Percentiles rank a stretch among this genome's conserved stretches.
Evolutionary conservation across 2,797 vertebrate species (phyloP).

Genomic region (Chelmon rostratus): DNA sequence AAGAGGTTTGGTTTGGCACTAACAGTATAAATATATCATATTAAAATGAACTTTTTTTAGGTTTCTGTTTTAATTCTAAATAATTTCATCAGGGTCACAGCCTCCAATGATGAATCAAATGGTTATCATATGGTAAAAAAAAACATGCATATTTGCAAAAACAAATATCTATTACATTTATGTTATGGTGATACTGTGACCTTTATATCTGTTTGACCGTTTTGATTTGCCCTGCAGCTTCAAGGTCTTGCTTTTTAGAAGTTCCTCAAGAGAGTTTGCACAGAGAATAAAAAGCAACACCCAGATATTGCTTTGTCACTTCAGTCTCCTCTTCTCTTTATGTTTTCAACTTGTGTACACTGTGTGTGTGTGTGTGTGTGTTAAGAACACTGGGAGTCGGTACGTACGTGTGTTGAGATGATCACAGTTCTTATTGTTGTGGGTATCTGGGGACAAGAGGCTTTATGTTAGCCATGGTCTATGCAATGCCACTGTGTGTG

Average conservation of each 20-base stretch:
- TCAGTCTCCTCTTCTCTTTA: constrained; percentile 29
- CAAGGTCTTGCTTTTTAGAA: background rate
- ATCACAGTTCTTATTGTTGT: constrained; percentile 79
- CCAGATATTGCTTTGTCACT: constrained; percentile 41
- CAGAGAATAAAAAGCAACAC: constrained; percentile 16
- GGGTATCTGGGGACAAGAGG: constrained; percentile 75
- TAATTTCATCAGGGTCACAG: background rate
- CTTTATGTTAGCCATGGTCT: constrained; percentile 74
- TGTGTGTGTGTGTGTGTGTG: constrained; percentile 30
- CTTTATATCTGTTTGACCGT: constrained; percentile 3
- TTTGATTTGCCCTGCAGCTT: background rate
- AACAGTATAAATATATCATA: background rate
- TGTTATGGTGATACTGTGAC: background rate
- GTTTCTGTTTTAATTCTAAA: background rate
- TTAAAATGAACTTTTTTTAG: background rate
- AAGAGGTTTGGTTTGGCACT: background rate
- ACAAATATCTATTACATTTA: background rate
- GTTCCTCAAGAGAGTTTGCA: constrained; percentile 4
- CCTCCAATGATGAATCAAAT: background rate
- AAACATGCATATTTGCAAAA: background rate
- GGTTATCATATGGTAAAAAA: background rate
- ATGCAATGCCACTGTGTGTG: constrained; percentile 47
- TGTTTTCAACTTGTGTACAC: constrained; percentile 40
- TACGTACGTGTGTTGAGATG: constrained; percentile 56
- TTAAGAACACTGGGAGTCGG: constrained; percentile 38